A percentile compares a stretch with the other conserved stretches of the same genome.
phyloP scores from a whole-genome alignment of 2,797 vertebrate species.

The Basileuterus tristriatus region DNA sequence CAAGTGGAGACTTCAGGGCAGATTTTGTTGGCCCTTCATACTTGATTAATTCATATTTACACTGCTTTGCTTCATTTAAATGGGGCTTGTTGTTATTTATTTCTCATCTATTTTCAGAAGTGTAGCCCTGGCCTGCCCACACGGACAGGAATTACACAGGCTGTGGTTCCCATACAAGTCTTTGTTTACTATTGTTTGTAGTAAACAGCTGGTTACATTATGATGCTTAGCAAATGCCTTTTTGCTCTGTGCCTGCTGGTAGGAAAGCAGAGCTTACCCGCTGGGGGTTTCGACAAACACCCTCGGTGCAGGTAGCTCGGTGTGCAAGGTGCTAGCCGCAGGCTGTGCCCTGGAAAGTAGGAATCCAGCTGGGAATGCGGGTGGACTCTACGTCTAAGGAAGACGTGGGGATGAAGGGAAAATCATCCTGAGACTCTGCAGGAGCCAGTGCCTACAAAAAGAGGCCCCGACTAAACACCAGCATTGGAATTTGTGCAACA shows the following conservation, averaged over 20 bases:
- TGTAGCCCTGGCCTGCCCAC: background rate
- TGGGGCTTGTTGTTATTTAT: background rate
- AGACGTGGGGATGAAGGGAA: background rate
- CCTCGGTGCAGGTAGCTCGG: background rate
- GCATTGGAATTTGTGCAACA: accelerated
- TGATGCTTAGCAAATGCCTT: background rate
- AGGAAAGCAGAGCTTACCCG: background rate
- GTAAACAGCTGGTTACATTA: background rate
- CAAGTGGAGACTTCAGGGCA: background rate
- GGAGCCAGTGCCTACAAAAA: background rate
- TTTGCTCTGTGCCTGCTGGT: background rate
- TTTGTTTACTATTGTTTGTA: background rate
- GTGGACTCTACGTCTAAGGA: accelerated
- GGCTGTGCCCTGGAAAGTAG: background rate
- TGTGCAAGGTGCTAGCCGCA: background rate
- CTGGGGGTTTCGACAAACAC: background rate
- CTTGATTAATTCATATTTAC: background rate
- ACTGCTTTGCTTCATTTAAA: background rate
- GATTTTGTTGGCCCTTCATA: background rate
- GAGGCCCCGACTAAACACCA: too few relatives aligned
- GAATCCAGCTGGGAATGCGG: background rate
- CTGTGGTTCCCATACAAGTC: background rate
- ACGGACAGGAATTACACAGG: background rate
- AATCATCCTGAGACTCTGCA: too few relatives aligned
- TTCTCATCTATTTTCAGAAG: background rate